phyloP scores from a whole-genome alignment of 2,797 vertebrate genomes.

The Gila robusta region DNA sequence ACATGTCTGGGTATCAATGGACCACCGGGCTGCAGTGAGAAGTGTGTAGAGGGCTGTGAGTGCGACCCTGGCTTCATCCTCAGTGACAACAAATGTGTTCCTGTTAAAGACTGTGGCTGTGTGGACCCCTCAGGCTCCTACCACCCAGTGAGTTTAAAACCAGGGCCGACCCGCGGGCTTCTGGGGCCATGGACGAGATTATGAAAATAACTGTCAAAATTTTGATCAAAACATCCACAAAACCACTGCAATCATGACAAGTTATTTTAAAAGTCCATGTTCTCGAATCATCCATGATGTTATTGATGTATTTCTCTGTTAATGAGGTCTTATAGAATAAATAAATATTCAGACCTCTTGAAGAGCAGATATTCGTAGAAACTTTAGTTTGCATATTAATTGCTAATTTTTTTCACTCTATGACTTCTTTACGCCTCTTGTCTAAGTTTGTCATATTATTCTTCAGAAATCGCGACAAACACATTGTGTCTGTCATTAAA shows the following conservation, averaged over 20 bases:
- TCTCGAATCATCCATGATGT: no score
- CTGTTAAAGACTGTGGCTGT: conserved; percentile 81
- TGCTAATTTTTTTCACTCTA: no score
- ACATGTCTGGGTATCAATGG: conserved; percentile 74
- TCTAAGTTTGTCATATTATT: no score
- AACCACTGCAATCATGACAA: neutral
- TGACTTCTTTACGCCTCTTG: no score
- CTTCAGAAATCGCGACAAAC: no score
- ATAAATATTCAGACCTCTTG: no score
- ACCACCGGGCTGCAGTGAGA: conserved; percentile 70
- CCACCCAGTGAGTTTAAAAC: conserved; percentile 76
- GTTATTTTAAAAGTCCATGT: neutral
- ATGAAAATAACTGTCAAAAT: neutral
- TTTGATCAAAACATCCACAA: neutral
- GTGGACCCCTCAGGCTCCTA: conserved; percentile 73
- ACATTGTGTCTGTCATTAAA: no score
- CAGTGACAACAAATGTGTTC: conserved; percentile 80
- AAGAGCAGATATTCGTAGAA: no score
- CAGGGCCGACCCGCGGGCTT: neutral
- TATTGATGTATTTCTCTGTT: no score
- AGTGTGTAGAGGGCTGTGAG: conserved; percentile 83
- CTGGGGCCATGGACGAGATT: neutral
- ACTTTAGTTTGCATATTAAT: no score
- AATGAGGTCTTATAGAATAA: no score
- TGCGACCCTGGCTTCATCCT: conserved; percentile 83